phyloP scores from a whole-genome alignment of 1,140 invertebrate species.

The Lepidotrigona ventralis region DNA sequence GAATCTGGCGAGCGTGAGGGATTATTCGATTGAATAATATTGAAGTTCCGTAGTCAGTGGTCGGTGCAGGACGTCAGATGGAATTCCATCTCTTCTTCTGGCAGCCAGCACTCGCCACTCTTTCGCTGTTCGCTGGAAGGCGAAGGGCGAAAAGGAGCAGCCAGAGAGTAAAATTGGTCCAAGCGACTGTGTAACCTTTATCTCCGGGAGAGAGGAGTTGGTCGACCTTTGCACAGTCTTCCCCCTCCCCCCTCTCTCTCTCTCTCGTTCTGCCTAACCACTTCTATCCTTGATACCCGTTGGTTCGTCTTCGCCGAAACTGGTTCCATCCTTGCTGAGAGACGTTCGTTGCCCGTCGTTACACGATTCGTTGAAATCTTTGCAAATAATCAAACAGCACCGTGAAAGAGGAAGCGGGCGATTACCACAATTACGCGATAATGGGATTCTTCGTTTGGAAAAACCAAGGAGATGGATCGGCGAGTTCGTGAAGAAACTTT shows the following conservation, averaged over 20 bases:
- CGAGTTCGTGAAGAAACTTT: background rate
- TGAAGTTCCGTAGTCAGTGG: slow-evolving; percentile 46
- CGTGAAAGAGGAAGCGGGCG: background rate
- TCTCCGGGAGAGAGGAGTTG: slow-evolving; percentile 4
- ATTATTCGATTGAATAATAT: slow-evolving; percentile 61
- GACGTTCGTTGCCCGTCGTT: slow-evolving; percentile 23
- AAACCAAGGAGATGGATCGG: background rate
- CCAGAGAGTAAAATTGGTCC: slow-evolving; percentile 27
- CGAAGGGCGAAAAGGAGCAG: slow-evolving; percentile 25
- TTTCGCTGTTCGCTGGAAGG: slow-evolving; percentile 6
- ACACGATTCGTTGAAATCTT: slow-evolving; percentile 13
- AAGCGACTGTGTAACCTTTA: slow-evolving; percentile 34
- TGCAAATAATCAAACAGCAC: slow-evolving; percentile 40
- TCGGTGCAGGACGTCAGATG: slow-evolving; percentile 20
- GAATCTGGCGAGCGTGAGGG: slow-evolving; percentile 22
- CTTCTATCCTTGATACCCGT: background rate
- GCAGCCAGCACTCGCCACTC: background rate
- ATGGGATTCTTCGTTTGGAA: background rate
- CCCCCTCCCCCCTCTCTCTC: background rate
- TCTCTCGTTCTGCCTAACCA: background rate
- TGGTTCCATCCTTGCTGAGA: background rate
- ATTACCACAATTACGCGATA: slow-evolving; percentile 30
- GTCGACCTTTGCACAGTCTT: slow-evolving; percentile 34
- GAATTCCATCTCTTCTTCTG: slow-evolving; percentile 5
- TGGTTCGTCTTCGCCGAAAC: background rate